Base-by-base conservation (phyloP, 2,888 invertebrate species). In the Biston stratarius region DNA sequence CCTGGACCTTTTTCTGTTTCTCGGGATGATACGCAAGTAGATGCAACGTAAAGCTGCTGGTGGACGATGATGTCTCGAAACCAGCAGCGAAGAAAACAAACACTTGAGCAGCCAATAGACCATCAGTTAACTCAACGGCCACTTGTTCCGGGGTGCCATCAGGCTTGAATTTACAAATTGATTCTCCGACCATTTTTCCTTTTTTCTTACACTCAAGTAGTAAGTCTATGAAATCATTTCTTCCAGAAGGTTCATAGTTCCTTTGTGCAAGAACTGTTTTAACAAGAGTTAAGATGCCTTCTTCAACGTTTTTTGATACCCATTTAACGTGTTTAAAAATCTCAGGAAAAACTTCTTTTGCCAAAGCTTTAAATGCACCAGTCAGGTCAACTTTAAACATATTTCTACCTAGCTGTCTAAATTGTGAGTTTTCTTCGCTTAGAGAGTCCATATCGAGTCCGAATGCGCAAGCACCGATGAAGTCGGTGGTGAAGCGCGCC, bases 11-110 rank as follows among this genome's bases (percentile, higher is more conserved):
- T n/a, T 70, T 70, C 67, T 93, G 93, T 40, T 86, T 76, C 10
- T 90, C 85, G 0, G 87, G 88, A 66, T 92, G 75, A 44, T 77
- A 83, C 0, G 93, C 91, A 0, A 94, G 79, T 61, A 86, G 78
- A 65, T 91, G 89, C 34, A 90, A 73, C 7, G 84, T 79, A 52
- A 78, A 88, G 69, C 88, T 89, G 2, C 90, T 85, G 6, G 89
- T 83, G 0, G 88, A 88, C 0, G 93, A 89, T 0, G 91, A 89
- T 0, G 93, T 91, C 72, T 92, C 92, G 47, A 89, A 92, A 11
- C 94, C 92, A 15, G 91, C 93, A 10, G 79, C 82, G 48, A 90
- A 89, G 70, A 89, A 89, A 10, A 88, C 68, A 14, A 86, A 85
- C 3, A 86, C 80, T 74, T 89, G 89, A 2, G 88, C 86, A 5